A percentile compares a stretch with the other conserved stretches of the same genome.
Conservation (phyloP, 2,888 invertebrate genomes). For the Maniola hyperantus region DNA sequence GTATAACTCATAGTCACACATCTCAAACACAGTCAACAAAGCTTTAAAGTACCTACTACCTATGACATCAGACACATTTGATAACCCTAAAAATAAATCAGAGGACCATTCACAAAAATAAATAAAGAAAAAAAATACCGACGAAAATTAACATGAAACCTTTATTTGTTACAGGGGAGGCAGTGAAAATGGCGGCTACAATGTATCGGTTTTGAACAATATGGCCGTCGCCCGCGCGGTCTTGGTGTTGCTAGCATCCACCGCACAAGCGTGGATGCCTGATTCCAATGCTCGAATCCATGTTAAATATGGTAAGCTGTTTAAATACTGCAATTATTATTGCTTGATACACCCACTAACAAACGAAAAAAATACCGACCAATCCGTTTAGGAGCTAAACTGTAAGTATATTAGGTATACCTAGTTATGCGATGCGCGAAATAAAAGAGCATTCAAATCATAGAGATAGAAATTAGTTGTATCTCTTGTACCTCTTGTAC, state of each 20-base stretch:
- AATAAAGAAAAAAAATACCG: neutral
- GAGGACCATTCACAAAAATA: neutral
- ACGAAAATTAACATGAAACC: neutral
- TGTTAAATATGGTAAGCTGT: conserved; percentile 83
- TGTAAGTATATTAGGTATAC: no score
- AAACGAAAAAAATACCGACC: neutral
- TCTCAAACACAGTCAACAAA: no score
- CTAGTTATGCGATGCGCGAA: no score
- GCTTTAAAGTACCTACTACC: no score
- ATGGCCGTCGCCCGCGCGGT: conserved; percentile 82
- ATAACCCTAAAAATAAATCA: neutral
- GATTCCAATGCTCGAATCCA: conserved; percentile 87
- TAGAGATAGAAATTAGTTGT: no score
- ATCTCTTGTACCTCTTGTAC: no score
- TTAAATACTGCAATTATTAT: neutral
- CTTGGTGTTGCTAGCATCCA: conserved; percentile 79
- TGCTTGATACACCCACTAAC: neutral
- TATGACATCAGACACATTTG: neutral
- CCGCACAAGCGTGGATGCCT: conserved; percentile 87
- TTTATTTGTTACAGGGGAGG: conserved; percentile 61
- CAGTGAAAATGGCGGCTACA: conserved; percentile 68
- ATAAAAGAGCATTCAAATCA: no score
- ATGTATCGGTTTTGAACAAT: conserved; percentile 67
- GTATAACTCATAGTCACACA: no score
- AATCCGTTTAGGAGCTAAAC: neutral